Evolutionary conservation across 2,888 invertebrate species (phyloP).

Genomic region (Yponomeuta cagnagella): DNA sequence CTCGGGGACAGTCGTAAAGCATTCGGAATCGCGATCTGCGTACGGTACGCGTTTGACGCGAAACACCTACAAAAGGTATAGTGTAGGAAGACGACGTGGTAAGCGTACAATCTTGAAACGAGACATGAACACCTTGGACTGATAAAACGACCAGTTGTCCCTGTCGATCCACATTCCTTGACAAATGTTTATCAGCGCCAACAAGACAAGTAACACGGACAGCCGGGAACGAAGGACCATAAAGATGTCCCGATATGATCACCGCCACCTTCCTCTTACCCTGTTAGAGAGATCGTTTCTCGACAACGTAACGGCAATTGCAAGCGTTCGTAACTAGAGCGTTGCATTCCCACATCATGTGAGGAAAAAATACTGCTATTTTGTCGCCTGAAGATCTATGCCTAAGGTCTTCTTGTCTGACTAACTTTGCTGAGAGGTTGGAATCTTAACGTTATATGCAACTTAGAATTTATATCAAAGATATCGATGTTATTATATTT

Average conservation of each 20-base stretch:
- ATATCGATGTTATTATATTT: no score
- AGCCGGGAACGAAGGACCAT: slow-evolving; percentile 5
- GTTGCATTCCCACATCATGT: slow-evolving; percentile 58
- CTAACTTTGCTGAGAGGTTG: background rate
- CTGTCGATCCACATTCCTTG: slow-evolving; percentile 36
- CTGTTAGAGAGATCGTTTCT: background rate
- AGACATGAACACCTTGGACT: background rate
- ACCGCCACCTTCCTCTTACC: background rate
- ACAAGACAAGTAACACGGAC: slow-evolving; percentile 12
- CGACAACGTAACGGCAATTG: slow-evolving; percentile 28
- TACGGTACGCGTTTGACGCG: background rate
- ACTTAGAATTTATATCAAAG: background rate
- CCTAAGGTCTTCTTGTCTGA: slow-evolving; percentile 4
- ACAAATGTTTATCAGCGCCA: slow-evolving; percentile 35
- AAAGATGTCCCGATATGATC: slow-evolving; percentile 16
- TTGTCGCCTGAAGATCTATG: background rate
- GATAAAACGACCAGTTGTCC: background rate
- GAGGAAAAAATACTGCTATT: slow-evolving; percentile 21
- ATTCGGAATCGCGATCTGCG: background rate
- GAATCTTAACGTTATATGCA: background rate
- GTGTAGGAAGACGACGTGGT: background rate
- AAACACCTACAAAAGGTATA: background rate
- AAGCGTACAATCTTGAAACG: background rate
- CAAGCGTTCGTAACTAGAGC: slow-evolving; percentile 45
- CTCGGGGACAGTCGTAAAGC: background rate